Evolutionary conservation across 2,113 vertebrate genomes (phyloP).

Genomic region (Lepisosteus oculatus): DNA sequence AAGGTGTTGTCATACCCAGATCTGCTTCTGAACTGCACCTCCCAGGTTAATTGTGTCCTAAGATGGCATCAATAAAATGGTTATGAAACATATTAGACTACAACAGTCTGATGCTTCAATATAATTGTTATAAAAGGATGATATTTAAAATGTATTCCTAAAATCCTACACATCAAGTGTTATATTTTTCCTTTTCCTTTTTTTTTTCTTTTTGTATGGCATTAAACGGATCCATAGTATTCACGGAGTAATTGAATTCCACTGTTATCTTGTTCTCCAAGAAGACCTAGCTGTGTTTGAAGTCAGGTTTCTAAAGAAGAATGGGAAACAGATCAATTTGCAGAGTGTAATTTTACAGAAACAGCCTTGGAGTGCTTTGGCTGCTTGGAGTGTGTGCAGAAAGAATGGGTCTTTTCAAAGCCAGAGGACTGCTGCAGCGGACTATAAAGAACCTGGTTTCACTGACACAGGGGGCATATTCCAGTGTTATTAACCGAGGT

Average conservation of each 20-base stretch:
- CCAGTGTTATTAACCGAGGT: neutral
- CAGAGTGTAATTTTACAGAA: constrained; percentile 47
- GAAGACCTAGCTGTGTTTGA: constrained; percentile 13
- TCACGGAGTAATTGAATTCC: constrained; percentile 34
- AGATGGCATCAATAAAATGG: too few species aligned
- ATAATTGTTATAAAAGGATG: too few species aligned
- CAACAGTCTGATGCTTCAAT: too few species aligned
- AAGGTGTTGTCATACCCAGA: too few species aligned
- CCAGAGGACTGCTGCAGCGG: neutral
- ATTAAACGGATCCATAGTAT: constrained; percentile 1
- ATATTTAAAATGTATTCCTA: too few species aligned
- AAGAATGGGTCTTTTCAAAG: constrained; percentile 43
- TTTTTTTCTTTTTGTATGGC: neutral
- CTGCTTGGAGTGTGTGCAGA: constrained; percentile 32
- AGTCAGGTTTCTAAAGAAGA: constrained; percentile 13
- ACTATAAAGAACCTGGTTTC: neutral
- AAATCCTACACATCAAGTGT: neutral
- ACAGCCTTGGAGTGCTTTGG: constrained; percentile 31
- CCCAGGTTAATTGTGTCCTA: too few species aligned
- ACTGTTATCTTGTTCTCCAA: constrained; percentile 29
- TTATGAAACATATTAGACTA: too few species aligned
- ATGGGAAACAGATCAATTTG: constrained; percentile 38
- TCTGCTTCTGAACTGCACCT: too few species aligned
- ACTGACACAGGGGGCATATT: neutral
- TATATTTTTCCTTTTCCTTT: neutral